Evolutionary conservation across 2,888 invertebrate genomes (phyloP), one percentile per base, ranked within the genome.

Genomic region (Chrysodeixis includens): DNA sequence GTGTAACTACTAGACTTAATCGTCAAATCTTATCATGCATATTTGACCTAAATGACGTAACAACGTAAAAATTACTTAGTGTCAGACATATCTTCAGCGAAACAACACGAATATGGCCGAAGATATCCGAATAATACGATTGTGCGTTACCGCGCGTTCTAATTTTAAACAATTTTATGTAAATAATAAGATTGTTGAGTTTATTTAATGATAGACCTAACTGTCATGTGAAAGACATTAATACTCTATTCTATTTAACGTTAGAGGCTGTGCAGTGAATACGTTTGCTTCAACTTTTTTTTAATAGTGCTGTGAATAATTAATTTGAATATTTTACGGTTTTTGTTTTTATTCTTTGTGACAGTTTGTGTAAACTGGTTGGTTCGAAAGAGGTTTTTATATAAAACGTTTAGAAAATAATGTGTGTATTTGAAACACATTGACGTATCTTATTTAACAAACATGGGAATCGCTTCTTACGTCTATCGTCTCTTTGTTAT

Each of bases 401-500:
- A 18, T 35, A 62, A 59, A 14, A 7, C n/a, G 62, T 67, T 67
- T 51, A 12, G 32, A 46, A 56, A 52, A 77, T 51, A 16, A 77
- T 77, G 79, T 55, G 62, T 56, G 5, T 66, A 51, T 56, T 62
- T 66, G 20, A 62, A 69, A 60, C 53, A 53, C 22, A 55, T 68
- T 76, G 64, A 71, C 63, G 63, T 51, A 69, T 53, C 30, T 58
- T 56, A 65, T 71, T 61, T 56, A 59, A 68, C 66, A 80, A 94
- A 88, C 84, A 94, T 94, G 93, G 94, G 88, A 85, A 87, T 93
- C 84, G 92, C 89, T 86, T 92, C 93, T 30, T 94, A 94, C 75
- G 92, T 94, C 0, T 95, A 93, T 75, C 86, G 94, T 81, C 87
- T 94, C 58, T 94, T 94, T 84, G 93, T 94, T 6, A 94, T 92